These are phyloP conservation scores for Drosophila colorata DNA, from an alignment of 2,888 invertebrate genomes.

Conservation along the genomic window DNA sequence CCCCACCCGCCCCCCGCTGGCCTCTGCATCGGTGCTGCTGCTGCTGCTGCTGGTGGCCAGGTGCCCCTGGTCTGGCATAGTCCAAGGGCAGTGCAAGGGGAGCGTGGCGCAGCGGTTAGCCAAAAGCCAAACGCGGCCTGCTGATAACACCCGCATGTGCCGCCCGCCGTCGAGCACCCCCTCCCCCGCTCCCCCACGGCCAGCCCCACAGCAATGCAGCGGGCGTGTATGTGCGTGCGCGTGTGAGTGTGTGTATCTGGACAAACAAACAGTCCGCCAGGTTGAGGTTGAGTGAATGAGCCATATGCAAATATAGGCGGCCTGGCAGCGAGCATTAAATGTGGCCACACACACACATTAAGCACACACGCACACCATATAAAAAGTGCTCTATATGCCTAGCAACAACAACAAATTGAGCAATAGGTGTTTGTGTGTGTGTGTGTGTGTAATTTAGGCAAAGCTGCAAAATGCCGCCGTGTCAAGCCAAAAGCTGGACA, in stretches of 20 bases:
- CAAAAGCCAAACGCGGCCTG: constrained; percentile 70
- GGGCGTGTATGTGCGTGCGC: constrained; percentile 22
- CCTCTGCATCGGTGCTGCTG: background rate
- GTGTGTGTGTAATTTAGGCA: constrained; percentile 12
- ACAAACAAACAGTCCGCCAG: constrained; percentile 75
- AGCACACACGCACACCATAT: constrained; percentile 8
- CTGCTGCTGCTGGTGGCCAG: constrained; percentile 40
- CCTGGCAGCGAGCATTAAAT: constrained; percentile 71
- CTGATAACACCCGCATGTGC: constrained; percentile 79
- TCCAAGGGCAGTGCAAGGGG: constrained; percentile 26
- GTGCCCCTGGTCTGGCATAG: constrained; percentile 41
- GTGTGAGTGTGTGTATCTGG: constrained; percentile 64
- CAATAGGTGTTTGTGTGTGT: constrained; percentile 11
- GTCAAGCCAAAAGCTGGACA: constrained; percentile 58
- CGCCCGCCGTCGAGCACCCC: constrained; percentile 1
- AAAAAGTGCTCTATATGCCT: constrained; percentile 24
- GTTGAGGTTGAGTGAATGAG: constrained; percentile 73
- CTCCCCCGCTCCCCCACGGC: background rate
- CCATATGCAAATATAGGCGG: constrained; percentile 78
- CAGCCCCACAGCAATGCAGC: constrained; percentile 8
- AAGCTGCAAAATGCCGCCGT: constrained; percentile 54
- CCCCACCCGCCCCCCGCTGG: background rate
- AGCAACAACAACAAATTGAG: constrained; percentile 49
- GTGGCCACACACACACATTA: constrained; percentile 44
- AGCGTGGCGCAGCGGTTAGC: constrained; percentile 47